These are phyloP conservation scores for Euspilapteryx auroguttella DNA, from an alignment of 2,888 invertebrate species.

Conservation along the genomic window DNA sequence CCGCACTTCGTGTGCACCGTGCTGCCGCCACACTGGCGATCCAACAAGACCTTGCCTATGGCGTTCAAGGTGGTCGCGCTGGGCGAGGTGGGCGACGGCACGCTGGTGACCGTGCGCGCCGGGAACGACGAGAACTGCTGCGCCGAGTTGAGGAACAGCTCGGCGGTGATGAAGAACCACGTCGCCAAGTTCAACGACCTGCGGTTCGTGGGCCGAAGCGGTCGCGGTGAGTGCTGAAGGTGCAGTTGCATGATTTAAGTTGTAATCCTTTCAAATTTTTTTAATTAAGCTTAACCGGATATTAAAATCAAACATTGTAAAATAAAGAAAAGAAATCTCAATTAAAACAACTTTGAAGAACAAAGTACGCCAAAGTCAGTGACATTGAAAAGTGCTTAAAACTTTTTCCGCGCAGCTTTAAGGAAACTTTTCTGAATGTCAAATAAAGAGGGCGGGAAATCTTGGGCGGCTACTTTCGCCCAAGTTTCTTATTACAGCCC, in stretches of 20 bases:
- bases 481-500: constrained; percentile 22
- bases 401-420: constrained; percentile 41
- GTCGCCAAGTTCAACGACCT: constrained; percentile 99
- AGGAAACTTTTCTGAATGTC: constrained; percentile 41
- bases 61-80: constrained; percentile 96
- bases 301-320: not conserved
- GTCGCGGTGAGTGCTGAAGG: constrained; percentile 85
- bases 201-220: constrained; percentile 97
- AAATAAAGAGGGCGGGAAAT: constrained; percentile 42
- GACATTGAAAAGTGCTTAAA: constrained; percentile 37
- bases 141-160: constrained; percentile 92
- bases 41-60: constrained; percentile 96
- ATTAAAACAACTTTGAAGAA: too few species aligned
- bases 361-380: too few species aligned
- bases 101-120: constrained; percentile 91
- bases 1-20: constrained; percentile 96
- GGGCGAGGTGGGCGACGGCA: constrained; percentile 94
- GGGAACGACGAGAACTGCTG: constrained; percentile 99
- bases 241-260: too few species aligned
- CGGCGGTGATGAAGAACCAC: constrained; percentile 97
- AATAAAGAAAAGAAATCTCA: too few species aligned
- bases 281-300: not conserved
- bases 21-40: constrained; percentile 95
- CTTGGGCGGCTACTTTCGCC: constrained; percentile 36
- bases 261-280: too few species aligned